These are phyloP conservation scores for Brachyrhaphis roseni DNA, from an alignment of 2,797 vertebrate species.

Conservation along the genomic window DNA sequence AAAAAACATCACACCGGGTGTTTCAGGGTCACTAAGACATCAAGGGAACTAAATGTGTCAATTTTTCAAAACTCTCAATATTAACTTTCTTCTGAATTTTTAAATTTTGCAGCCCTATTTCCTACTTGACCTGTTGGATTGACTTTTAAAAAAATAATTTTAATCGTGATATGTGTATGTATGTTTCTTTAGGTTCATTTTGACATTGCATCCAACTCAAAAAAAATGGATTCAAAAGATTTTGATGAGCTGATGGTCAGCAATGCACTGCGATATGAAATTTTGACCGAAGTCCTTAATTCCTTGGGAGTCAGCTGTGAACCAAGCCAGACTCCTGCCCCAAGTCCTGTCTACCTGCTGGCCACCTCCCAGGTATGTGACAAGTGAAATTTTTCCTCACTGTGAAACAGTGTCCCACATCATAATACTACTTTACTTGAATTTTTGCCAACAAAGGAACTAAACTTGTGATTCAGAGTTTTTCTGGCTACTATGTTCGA, in stretches of 20 bases:
- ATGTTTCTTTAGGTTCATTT: slow-evolving; percentile 82
- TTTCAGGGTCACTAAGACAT: not conserved
- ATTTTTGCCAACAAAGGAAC: not conserved
- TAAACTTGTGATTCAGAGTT: not conserved
- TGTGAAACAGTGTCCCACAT: not conserved
- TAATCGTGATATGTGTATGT: too few relatives aligned
- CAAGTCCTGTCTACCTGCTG: slow-evolving; percentile 86
- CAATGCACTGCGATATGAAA: slow-evolving; percentile 83
- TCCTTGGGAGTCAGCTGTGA: slow-evolving; percentile 88
- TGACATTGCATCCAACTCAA: slow-evolving; percentile 78
- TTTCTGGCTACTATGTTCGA: not conserved
- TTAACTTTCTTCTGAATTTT: not conserved
- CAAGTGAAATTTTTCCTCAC: not conserved
- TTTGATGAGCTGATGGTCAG: slow-evolving; percentile 86
- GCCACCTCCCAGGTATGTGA: slow-evolving; percentile 78
- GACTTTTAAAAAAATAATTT: not conserved
- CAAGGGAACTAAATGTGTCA: not conserved
- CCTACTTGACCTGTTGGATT: not conserved
- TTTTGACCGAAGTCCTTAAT: slow-evolving; percentile 86
- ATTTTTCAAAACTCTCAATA: not conserved
- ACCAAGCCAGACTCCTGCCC: slow-evolving; percentile 54
- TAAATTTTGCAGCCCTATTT: not conserved
- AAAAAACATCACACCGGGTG: not conserved
- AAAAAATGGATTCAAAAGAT: slow-evolving; percentile 62
- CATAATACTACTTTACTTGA: not conserved